Evolutionary conservation across 2,888 invertebrate species (phyloP).

Genomic region (Atethmia centrago): DNA sequence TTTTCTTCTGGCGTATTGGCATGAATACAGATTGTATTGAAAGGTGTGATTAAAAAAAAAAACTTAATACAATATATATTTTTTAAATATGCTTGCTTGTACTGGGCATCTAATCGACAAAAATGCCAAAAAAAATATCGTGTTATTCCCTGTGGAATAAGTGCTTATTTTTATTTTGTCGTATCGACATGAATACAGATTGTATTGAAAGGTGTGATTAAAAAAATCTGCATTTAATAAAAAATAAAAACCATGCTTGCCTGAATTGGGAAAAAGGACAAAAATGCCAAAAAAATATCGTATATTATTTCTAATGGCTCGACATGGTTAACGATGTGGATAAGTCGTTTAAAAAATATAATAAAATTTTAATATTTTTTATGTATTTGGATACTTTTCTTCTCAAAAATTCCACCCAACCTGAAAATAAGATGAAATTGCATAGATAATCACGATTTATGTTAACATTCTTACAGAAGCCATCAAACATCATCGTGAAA

Average conservation of each 20-base stretch:
- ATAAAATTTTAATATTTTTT: neutral
- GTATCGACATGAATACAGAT: no score
- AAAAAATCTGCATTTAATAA: no score
- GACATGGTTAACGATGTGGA: neutral
- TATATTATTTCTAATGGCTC: neutral
- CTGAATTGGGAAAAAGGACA: neutral
- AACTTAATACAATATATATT: neutral
- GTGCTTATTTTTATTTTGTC: no score
- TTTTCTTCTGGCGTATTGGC: neutral
- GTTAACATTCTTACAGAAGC: no score
- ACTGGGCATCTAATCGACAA: neutral
- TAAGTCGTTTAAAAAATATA: neutral
- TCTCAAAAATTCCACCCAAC: no score
- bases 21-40: neutral
- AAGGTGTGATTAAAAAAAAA: no score
- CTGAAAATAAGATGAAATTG: no score
- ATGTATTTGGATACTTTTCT: neutral
- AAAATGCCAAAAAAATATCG: neutral
- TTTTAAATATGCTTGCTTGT: neutral
- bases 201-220: no score
- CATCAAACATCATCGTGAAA: slow-evolving; percentile 16
- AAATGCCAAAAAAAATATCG: neutral
- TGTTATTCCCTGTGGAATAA: no score
- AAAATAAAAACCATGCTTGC: no score
- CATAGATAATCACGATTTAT: no score